These are phyloP conservation scores for Microplitis deprimator DNA, from an alignment of 2,888 invertebrate species.

Conservation along the genomic window DNA sequence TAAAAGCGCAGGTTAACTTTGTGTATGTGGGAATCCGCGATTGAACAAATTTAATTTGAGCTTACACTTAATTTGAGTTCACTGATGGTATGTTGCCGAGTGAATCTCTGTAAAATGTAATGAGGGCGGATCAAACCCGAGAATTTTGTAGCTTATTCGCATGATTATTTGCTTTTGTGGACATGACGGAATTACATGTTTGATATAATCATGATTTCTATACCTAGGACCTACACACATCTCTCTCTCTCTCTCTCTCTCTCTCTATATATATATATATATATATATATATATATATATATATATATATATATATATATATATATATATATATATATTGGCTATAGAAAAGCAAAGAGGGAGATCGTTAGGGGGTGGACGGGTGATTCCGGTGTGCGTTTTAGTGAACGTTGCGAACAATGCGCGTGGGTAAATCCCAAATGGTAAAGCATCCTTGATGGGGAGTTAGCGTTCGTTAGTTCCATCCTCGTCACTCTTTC, in stretches of 20 bases:
- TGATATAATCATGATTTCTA: conserved; percentile 31
- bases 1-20: conserved; percentile 55
- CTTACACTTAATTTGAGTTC: conserved; percentile 47
- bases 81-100: not conserved
- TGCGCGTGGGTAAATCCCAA: conserved; percentile 36
- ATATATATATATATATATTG: no score
- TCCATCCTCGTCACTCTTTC: conserved; percentile 23
- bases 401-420: conserved; percentile 35
- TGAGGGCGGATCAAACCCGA: conserved; percentile 37
- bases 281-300: no score
- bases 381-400: not conserved
- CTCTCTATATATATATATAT: no score
- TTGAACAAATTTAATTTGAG: conserved; percentile 63
- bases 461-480: conserved; percentile 28
- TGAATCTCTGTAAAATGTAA: conserved; percentile 11
- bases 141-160: conserved; percentile 35
- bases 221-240: no score
- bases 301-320: no score
- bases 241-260: no score
- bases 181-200: conserved; percentile 32
- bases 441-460: conserved; percentile 37
- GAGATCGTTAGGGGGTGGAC: not conserved
- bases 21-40: conserved; percentile 52
- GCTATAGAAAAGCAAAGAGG: not conserved
- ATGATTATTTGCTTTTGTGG: conserved; percentile 20